Conservation (phyloP, 2,113 vertebrate genomes). For the Aptenodytes patagonicus region DNA sequence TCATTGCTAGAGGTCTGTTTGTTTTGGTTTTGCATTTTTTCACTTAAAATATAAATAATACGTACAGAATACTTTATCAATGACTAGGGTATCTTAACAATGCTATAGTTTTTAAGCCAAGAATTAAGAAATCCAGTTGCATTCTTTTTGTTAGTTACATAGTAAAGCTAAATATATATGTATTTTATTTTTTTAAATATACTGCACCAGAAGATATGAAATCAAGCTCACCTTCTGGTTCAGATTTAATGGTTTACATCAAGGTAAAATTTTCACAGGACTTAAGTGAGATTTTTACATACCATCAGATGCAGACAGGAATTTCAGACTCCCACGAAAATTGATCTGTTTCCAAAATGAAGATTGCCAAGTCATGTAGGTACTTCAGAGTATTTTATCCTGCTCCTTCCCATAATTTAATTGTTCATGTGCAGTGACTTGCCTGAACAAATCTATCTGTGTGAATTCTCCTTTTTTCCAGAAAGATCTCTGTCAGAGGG, state of each 20-base stretch:
- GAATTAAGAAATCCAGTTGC: neutral
- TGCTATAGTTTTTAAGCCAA: neutral
- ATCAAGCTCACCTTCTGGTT: neutral
- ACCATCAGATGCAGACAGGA: neutral
- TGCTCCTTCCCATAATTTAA: neutral
- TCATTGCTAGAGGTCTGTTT: neutral
- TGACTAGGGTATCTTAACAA: neutral
- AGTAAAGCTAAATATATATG: neutral
- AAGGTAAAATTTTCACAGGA: neutral
- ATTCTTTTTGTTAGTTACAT: neutral
- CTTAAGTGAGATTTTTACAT: neutral
- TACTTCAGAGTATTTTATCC: neutral
- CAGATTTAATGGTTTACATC: neutral
- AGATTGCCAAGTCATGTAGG: conserved; percentile 4
- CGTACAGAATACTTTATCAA: neutral
- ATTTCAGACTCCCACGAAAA: conserved; percentile 24
- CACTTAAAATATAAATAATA: neutral
- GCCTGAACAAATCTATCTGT: neutral
- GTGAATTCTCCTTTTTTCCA: neutral
- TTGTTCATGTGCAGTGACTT: neutral
- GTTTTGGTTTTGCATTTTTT: neutral
- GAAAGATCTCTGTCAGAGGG: neutral
- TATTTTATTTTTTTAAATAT: neutral
- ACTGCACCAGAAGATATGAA: neutral
- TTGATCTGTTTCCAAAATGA: neutral